These are phyloP conservation scores for Chiloscyllium plagiosum DNA, from an alignment of 2,113 vertebrate genomes.

Conservation along the genomic window DNA sequence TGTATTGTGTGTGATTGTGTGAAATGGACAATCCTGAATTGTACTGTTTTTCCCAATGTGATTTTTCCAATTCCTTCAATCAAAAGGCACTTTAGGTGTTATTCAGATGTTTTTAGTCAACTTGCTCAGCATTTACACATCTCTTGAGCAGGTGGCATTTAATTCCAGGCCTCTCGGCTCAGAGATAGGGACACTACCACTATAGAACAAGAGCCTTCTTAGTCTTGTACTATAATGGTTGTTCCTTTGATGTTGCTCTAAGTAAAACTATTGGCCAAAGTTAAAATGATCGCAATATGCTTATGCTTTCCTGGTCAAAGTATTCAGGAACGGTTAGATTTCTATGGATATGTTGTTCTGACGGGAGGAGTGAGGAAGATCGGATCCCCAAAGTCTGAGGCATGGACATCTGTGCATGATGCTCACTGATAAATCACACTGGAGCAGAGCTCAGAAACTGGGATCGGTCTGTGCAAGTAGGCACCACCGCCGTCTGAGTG, in stretches of 20 bases:
- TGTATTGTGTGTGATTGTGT: too few species aligned
- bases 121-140: too few species aligned
- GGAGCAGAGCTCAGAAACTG: neutral
- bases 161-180: too few species aligned
- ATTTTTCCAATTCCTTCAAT: neutral
- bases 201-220: too few species aligned
- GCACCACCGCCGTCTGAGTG: too few species aligned
- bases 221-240: neutral
- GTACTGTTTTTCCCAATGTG: neutral
- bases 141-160: too few species aligned
- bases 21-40: neutral
- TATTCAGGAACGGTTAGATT: neutral
- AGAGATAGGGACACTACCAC: too few species aligned
- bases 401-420: too few species aligned
- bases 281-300: neutral
- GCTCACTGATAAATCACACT: neutral
- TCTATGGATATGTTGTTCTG: neutral
- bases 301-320: neutral
- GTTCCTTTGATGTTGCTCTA: neutral
- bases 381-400: neutral
- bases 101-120: too few species aligned
- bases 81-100: neutral
- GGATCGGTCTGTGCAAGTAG: neutral
- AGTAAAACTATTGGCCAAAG: neutral
- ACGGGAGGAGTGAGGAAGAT: neutral